Conservation (phyloP, 2,797 vertebrate species). For the Cyprinella venusta region DNA sequence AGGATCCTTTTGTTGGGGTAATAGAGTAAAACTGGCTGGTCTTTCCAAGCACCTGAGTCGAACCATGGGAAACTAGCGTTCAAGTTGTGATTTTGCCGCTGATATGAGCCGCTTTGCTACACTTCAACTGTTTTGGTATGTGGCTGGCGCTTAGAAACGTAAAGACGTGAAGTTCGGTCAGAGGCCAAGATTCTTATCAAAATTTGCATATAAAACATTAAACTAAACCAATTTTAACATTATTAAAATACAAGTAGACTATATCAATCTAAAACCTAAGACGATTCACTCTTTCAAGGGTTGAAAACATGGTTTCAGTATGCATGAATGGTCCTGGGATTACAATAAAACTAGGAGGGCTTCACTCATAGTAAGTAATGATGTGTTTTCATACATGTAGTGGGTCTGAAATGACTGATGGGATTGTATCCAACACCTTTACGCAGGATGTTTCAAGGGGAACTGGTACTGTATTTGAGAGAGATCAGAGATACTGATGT, state of each 20-base stretch:
- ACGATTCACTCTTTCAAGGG: neutral
- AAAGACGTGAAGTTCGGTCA: neutral
- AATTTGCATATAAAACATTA: neutral
- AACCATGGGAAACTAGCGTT: constrained; percentile 25
- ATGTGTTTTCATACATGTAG: neutral
- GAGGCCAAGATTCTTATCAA: constrained; percentile 17
- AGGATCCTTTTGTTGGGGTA: constrained; percentile 11
- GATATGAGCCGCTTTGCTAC: constrained; percentile 6
- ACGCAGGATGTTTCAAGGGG: neutral
- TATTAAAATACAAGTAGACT: neutral
- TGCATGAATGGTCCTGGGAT: neutral
- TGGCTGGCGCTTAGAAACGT: neutral
- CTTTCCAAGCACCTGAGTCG: constrained; percentile 20
- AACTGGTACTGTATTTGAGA: neutral
- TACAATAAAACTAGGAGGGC: neutral
- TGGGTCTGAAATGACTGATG: neutral
- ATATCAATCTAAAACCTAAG: neutral
- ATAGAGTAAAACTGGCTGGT: constrained; percentile 3
- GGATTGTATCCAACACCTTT: neutral
- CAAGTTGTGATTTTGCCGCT: neutral
- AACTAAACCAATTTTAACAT: neutral
- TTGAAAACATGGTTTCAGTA: neutral
- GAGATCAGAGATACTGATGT: neutral
- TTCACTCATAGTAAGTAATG: neutral
- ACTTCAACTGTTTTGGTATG: neutral